Evolutionary conservation across 1,140 invertebrate genomes (phyloP).

Genomic region (Steinernema feltiae): DNA sequence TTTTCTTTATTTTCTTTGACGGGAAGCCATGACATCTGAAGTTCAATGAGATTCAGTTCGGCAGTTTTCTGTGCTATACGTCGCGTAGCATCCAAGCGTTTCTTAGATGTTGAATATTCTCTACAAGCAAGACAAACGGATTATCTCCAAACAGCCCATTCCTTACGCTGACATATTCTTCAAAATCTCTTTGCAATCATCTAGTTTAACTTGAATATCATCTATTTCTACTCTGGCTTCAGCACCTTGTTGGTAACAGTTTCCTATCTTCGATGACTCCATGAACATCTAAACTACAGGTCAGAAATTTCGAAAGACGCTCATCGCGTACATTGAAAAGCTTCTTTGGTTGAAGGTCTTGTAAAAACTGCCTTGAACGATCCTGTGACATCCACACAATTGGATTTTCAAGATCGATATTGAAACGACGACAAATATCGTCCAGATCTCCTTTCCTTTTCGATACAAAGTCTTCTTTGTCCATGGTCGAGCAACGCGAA

Average conservation of each 20-base stretch:
- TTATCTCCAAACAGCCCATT: background rate
- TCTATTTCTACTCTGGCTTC: background rate
- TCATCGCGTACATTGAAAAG: slow-evolving; percentile 26
- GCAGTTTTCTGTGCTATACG: slow-evolving; percentile 19
- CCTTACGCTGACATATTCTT: background rate
- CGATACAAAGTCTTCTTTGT: slow-evolving; percentile 18
- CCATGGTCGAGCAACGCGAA: background rate
- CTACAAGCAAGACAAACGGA: background rate
- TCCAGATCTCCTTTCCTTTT: slow-evolving; percentile 33
- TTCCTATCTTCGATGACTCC: slow-evolving; percentile 19
- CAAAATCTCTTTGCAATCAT: background rate
- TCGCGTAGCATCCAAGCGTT: background rate
- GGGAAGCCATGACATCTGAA: slow-evolving; percentile 15
- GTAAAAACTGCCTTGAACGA: slow-evolving; percentile 26
- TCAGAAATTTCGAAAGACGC: slow-evolving; percentile 3
- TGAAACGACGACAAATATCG: slow-evolving; percentile 26
- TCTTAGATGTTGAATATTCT: background rate
- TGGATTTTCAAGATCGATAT: slow-evolving; percentile 39
- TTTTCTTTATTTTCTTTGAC: slow-evolving; percentile 10
- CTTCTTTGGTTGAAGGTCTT: slow-evolving; percentile 29
- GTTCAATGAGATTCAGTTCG: background rate
- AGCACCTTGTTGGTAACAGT: background rate
- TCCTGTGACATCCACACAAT: slow-evolving; percentile 42
- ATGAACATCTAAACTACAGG: slow-evolving; percentile 23
- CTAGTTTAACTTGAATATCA: background rate